Evolutionary conservation across 1,140 invertebrate species (phyloP).

Genomic region (Rhopalosiphum padi): DNA sequence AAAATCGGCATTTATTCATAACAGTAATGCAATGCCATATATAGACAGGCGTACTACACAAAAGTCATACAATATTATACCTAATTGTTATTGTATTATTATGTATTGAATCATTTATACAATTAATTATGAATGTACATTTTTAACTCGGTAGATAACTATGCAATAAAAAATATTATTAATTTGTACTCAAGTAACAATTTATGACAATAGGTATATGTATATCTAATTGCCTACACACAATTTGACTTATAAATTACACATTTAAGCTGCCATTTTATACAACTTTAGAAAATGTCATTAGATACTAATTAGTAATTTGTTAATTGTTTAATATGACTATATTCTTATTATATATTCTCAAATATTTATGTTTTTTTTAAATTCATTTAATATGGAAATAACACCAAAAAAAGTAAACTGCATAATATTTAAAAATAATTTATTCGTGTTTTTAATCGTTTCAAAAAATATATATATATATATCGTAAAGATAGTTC

Average conservation of each 20-base stretch:
- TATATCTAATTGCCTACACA: background rate
- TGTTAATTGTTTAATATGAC: background rate
- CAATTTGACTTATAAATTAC: background rate
- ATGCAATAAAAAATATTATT: background rate
- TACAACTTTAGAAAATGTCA: background rate
- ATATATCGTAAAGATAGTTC: background rate
- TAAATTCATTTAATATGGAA: background rate
- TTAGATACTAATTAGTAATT: background rate
- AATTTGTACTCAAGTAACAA: background rate
- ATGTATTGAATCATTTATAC: background rate
- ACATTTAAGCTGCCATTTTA: background rate
- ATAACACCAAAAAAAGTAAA: slow-evolving; percentile 71
- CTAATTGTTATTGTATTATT: background rate
- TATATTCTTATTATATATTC: background rate
- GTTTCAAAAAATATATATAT: slow-evolving; percentile 13
- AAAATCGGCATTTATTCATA: background rate
- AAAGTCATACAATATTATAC: background rate
- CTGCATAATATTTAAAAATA: slow-evolving; percentile 27
- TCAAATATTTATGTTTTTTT: background rate
- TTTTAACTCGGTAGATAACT: background rate
- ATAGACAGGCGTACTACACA: background rate
- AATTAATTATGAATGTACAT: background rate
- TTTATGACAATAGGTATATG: background rate
- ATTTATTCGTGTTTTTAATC: slow-evolving; percentile 1
- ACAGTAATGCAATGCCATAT: background rate